phyloP scores from a whole-genome alignment of 2,888 invertebrate genomes.

The Belgica antarctica region DNA sequence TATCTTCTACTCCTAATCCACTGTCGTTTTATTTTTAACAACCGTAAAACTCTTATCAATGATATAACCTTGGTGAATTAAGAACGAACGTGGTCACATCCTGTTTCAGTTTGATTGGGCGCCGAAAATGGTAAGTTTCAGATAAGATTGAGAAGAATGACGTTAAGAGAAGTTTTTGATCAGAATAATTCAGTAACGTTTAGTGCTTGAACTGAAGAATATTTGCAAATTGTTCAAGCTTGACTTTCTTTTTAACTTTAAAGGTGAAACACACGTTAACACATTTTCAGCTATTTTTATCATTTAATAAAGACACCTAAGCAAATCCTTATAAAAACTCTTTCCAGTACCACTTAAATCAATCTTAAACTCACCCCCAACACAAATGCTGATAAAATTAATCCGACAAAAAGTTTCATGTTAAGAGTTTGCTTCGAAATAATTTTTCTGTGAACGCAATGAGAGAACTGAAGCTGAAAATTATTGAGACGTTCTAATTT shows the following conservation, averaged over 20 bases:
- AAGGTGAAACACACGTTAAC: neutral
- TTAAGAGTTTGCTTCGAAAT: neutral
- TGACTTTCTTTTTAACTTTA: neutral
- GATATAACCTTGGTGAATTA: neutral
- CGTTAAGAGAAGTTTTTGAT: neutral
- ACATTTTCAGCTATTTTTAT: too few species aligned
- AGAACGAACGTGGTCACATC: neutral
- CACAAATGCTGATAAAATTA: conserved; percentile 6
- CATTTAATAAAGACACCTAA: too few species aligned
- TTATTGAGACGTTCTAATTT: neutral
- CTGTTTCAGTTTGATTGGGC: neutral
- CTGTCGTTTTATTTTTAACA: conserved; percentile 20
- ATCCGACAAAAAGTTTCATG: conserved; percentile 34
- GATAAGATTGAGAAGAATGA: neutral
- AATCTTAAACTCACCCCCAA: conserved; percentile 23
- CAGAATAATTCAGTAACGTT: neutral
- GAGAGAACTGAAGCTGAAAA: neutral
- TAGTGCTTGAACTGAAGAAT: neutral
- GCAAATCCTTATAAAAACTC: too few species aligned
- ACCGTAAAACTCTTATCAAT: conserved; percentile 15
- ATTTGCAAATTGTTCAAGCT: neutral
- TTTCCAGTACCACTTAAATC: too few species aligned
- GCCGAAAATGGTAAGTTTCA: neutral
- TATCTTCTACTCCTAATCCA: neutral
- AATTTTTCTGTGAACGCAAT: conserved; percentile 1